Conservation (phyloP, 2,888 invertebrate genomes). For the Alviniconcha strummeri region DNA sequence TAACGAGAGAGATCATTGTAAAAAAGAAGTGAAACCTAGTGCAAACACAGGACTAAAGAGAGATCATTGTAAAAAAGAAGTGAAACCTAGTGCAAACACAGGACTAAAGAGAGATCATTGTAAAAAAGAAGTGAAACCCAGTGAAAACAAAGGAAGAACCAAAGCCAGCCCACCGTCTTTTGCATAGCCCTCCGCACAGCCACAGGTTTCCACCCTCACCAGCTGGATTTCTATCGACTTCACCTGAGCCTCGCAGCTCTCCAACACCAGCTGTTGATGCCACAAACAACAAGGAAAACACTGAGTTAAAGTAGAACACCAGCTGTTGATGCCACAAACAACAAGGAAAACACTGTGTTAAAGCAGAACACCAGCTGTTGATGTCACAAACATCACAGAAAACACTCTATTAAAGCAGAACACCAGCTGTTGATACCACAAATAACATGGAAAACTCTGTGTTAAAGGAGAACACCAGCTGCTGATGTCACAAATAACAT, state of each 20-base stretch:
- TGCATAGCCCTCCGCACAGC: slow-evolving; percentile 84
- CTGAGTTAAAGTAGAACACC: slow-evolving; percentile 46
- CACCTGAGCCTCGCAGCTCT: slow-evolving; percentile 84
- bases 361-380: slow-evolving; percentile 62
- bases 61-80: too few species aligned
- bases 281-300: slow-evolving; percentile 11
- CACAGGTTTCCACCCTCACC: slow-evolving; percentile 95
- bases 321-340: slow-evolving; percentile 54
- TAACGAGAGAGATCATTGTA: background rate
- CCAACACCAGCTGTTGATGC: slow-evolving; percentile 64
- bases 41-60: background rate
- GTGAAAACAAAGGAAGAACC: background rate
- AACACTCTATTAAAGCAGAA: slow-evolving; percentile 40
- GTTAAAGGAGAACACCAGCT: background rate
- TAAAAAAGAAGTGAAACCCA: background rate
- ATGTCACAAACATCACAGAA: slow-evolving; percentile 8
- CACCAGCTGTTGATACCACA: slow-evolving; percentile 56
- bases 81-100: too few species aligned
- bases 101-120: too few species aligned
- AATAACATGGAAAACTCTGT: slow-evolving; percentile 3
- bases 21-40: background rate
- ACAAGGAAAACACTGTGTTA: background rate
- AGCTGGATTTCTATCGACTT: slow-evolving; percentile 96
- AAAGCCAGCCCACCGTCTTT: slow-evolving; percentile 82
- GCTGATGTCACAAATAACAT: background rate